phyloP scores from a whole-genome alignment of 1,140 invertebrate species.

The Kradibia gibbosae region DNA sequence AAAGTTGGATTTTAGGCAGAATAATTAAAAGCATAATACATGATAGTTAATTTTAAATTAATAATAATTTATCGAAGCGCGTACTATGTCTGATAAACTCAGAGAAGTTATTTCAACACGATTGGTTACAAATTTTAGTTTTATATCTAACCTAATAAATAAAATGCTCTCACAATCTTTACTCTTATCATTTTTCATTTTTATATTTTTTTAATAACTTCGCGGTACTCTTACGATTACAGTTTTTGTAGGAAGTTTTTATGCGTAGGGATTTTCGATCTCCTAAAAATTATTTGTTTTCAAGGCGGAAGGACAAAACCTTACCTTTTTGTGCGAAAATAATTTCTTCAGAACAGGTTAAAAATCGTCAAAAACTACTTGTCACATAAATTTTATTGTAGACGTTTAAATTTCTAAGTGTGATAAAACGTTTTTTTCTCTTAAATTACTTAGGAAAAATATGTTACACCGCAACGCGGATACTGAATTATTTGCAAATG shows the following conservation, averaged over 20 bases:
- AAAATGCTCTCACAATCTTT: not conserved
- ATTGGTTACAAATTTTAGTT: conserved; percentile 8
- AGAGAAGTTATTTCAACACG: not conserved
- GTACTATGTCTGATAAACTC: no score
- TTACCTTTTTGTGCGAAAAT: not conserved
- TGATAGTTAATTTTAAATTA: no score
- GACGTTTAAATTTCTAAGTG: not conserved
- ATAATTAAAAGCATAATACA: no score
- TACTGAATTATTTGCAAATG: conserved; percentile 32
- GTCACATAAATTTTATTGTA: not conserved
- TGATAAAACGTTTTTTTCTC: not conserved
- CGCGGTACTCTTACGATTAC: not conserved
- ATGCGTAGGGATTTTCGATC: not conserved
- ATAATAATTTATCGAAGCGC: no score
- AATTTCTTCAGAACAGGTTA: not conserved
- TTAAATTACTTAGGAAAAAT: not conserved
- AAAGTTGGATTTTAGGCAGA: no score
- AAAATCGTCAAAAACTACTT: not conserved
- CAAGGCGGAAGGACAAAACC: not conserved
- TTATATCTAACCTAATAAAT: not conserved
- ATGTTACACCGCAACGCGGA: not conserved
- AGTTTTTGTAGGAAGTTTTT: not conserved
- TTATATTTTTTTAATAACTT: no score
- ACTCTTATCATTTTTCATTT: not conserved
- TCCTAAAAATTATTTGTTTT: not conserved